A percentile compares a stretch with the other conserved stretches of the same genome.
Evolutionary conservation across 2,113 vertebrate species (phyloP).

Genomic region (Scomber japonicus): DNA sequence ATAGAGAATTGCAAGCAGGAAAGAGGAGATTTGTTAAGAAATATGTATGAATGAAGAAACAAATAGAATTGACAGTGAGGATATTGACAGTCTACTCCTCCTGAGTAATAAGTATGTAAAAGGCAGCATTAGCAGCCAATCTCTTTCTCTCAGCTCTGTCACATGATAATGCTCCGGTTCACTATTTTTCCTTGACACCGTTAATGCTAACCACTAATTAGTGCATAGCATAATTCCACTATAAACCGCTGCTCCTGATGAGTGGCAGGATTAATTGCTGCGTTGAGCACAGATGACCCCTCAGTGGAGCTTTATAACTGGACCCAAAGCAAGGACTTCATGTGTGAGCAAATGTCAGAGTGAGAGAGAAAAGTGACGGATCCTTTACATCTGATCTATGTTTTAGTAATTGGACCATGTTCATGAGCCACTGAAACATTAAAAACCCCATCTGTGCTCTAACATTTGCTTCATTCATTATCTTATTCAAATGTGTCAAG

Average conservation of each 20-base stretch:
- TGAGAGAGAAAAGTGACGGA: slow-evolving; percentile 39
- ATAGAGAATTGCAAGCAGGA: slow-evolving; percentile 50
- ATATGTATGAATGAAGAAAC: slow-evolving; percentile 52
- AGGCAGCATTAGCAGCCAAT: slow-evolving; percentile 30
- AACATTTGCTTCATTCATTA: slow-evolving; percentile 71
- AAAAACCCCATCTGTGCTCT: slow-evolving; percentile 70
- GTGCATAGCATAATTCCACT: slow-evolving; percentile 64
- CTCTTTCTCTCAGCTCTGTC: slow-evolving; percentile 41
- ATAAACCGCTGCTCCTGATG: slow-evolving; percentile 61
- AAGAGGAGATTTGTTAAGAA: slow-evolving; percentile 53
- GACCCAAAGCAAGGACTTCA: slow-evolving; percentile 46
- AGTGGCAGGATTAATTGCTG: slow-evolving; percentile 80
- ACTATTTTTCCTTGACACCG: slow-evolving; percentile 66
- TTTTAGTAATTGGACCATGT: slow-evolving; percentile 67
- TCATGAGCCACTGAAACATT: slow-evolving; percentile 69
- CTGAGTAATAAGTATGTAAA: slow-evolving; percentile 36
- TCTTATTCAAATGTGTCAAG: slow-evolving; percentile 66
- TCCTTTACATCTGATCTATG: slow-evolving; percentile 59
- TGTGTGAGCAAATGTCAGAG: slow-evolving; percentile 44
- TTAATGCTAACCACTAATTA: slow-evolving; percentile 75
- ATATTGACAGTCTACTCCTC: slow-evolving; percentile 33
- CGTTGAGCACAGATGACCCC: slow-evolving; percentile 64
- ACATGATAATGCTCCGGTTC: slow-evolving; percentile 47
- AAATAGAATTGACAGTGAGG: slow-evolving; percentile 7
- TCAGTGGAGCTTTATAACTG: slow-evolving; percentile 46